Conservation (phyloP, 1,140 invertebrate genomes). For the Tachypleus tridentatus region DNA sequence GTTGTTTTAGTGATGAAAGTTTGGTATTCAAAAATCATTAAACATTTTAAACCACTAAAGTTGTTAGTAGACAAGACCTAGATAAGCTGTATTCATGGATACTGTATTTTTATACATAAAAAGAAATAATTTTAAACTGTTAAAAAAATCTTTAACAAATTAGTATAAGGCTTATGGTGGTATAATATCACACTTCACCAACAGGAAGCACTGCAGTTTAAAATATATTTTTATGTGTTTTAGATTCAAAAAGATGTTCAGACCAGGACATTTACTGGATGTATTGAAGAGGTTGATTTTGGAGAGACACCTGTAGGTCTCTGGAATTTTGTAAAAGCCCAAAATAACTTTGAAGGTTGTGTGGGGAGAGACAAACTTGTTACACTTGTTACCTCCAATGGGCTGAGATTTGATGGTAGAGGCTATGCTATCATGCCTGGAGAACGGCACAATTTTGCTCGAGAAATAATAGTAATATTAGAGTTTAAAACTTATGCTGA, state of each 20-base stretch:
- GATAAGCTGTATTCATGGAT: no score
- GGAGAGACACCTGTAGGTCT: conserved; percentile 78
- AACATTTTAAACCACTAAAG: no score
- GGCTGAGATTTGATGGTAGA: conserved; percentile 71
- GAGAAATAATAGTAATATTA: conserved; percentile 49
- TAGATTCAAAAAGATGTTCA: conserved; percentile 49
- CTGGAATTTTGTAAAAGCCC: conserved; percentile 78
- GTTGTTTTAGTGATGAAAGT: no score
- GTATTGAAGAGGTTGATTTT: conserved; percentile 79
- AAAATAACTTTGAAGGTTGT: conserved; percentile 57
- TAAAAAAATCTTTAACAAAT: no score
- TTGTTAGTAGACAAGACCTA: no score
- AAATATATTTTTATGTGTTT: conserved; percentile 13
- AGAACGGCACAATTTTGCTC: conserved; percentile 41
- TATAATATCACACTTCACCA: no score
- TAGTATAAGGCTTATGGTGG: no score
- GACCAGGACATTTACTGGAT: conserved; percentile 66
- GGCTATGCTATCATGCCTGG: conserved; percentile 60
- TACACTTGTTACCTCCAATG: conserved; percentile 48
- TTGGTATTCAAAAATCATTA: no score
- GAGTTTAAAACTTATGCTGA: conserved; percentile 74
- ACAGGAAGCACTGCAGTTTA: no score
- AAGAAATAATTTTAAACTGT: no score
- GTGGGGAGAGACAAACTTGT: conserved; percentile 53
- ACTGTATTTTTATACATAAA: no score